Evolutionary conservation across 2,797 vertebrate genomes (phyloP).

Genomic region (Rachycentron canadum): DNA sequence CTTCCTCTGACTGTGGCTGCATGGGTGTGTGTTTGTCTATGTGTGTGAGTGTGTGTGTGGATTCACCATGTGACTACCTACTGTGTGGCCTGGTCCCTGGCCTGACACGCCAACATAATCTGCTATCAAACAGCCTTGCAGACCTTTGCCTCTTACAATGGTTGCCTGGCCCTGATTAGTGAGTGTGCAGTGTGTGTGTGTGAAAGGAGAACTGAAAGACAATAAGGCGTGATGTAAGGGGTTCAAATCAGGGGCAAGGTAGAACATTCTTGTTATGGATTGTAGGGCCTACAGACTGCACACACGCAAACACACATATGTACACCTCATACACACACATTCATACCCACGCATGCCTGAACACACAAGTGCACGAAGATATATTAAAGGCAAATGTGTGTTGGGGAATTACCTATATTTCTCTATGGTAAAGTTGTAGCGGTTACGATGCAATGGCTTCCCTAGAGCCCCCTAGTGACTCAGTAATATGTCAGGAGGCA

Average conservation of each 20-base stretch:
- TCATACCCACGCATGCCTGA: slow-evolving; percentile 15
- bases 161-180: slow-evolving; percentile 65
- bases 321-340: slow-evolving; percentile 5
- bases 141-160: slow-evolving; percentile 66
- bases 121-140: slow-evolving; percentile 75
- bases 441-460: slow-evolving; percentile 47
- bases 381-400: slow-evolving; percentile 32
- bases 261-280: slow-evolving; percentile 65
- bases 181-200: slow-evolving; percentile 37
- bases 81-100: slow-evolving; percentile 71
- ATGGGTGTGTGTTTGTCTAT: slow-evolving; percentile 6
- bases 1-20: slow-evolving; percentile 13
- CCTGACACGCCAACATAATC: slow-evolving; percentile 72
- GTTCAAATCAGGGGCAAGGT: slow-evolving; percentile 75
- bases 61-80: slow-evolving; percentile 74
- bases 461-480: slow-evolving; percentile 58
- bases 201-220: slow-evolving; percentile 38
- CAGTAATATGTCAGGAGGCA: slow-evolving; percentile 53
- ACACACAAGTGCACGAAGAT: slow-evolving; percentile 35
- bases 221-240: slow-evolving; percentile 72
- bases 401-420: slow-evolving; percentile 46
- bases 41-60: slow-evolving; percentile 20
- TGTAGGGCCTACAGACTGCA: slow-evolving; percentile 30
- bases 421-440: slow-evolving; percentile 44
- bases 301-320: slow-evolving; percentile 10